Conservation (phyloP, 2,888 invertebrate genomes). For the Ormia ochracea region DNA sequence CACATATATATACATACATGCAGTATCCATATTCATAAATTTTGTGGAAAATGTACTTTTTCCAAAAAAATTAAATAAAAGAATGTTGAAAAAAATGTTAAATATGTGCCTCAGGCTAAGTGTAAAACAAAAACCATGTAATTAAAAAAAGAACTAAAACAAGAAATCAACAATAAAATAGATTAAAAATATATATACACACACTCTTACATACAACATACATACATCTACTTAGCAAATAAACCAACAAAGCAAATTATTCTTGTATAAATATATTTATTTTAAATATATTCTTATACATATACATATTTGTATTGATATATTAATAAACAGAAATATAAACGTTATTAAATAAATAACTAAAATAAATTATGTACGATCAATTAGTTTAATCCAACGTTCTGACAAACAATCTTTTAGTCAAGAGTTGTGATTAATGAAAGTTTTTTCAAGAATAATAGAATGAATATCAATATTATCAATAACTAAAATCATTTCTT, state of each 20-base stretch:
- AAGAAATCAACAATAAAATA: neutral
- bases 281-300: constrained; percentile 64
- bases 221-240: constrained; percentile 36
- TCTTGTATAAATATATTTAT: constrained; percentile 61
- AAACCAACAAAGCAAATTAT: constrained; percentile 47
- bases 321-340: constrained; percentile 40
- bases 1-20: too few species aligned
- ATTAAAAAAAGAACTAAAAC: constrained; percentile 14
- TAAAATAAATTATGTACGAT: constrained; percentile 9
- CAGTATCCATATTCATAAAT: too few species aligned
- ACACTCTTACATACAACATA: too few species aligned
- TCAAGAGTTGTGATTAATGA: neutral
- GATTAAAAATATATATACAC: neutral
- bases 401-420: neutral
- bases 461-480: too few species aligned
- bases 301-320: constrained; percentile 61
- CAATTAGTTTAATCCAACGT: constrained; percentile 16
- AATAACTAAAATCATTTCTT: too few species aligned
- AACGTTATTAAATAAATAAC: constrained; percentile 36
- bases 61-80: constrained; percentile 45
- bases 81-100: constrained; percentile 58
- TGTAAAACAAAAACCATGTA: constrained; percentile 70
- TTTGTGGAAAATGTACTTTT: constrained; percentile 23
- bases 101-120: constrained; percentile 74
- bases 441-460: too few species aligned